phyloP scores from a whole-genome alignment of 2,113 vertebrate species.

The Clarias batrachus region DNA sequence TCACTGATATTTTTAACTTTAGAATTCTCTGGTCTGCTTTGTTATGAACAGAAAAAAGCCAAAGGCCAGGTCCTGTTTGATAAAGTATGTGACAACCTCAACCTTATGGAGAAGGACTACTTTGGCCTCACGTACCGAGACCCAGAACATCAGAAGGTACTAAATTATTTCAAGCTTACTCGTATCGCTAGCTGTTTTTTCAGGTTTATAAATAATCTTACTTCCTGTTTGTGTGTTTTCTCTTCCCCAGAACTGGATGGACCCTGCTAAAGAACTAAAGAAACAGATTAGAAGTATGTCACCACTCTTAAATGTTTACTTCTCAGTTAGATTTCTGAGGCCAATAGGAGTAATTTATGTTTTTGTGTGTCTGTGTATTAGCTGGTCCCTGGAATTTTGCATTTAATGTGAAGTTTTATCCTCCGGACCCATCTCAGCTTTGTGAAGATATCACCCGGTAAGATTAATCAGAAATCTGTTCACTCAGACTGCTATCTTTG shows the following conservation, averaged over 20 bases:
- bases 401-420: conserved; percentile 98
- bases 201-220: neutral
- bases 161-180: neutral
- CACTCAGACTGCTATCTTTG: neutral
- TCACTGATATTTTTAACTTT: neutral
- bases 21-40: neutral
- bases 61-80: conserved; percentile 89
- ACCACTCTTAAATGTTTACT: neutral
- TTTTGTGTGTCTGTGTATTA: conserved; percentile 59
- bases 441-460: conserved; percentile 97
- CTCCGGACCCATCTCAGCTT: conserved; percentile 92
- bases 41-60: conserved; percentile 81
- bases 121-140: conserved; percentile 91
- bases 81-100: conserved; percentile 94
- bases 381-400: conserved; percentile 94
- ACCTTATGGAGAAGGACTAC: conserved; percentile 96
- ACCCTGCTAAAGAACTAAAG: conserved; percentile 93
- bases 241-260: conserved; percentile 92
- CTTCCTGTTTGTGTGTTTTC: conserved; percentile 39
- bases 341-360: neutral
- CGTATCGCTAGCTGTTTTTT: neutral
- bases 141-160: conserved; percentile 92
- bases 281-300: conserved; percentile 91
- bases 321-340: neutral
- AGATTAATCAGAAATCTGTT: neutral